Evolutionary conservation across 2,113 vertebrate species (phyloP).

Genomic region (Lethenteron reissneri): DNA sequence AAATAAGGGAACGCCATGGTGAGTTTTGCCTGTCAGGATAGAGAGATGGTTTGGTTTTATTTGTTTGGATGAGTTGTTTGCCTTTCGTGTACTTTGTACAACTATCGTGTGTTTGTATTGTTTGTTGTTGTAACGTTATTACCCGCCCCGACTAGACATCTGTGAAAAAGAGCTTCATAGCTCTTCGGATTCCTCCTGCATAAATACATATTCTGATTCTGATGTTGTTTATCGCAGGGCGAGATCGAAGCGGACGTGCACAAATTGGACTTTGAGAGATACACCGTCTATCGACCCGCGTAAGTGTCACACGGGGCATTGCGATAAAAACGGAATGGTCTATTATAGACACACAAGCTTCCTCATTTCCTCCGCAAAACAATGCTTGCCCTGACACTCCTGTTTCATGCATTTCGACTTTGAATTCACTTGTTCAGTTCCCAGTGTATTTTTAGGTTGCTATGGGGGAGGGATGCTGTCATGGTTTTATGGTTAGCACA

Average conservation of each 20-base stretch:
- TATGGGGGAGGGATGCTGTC: not conserved
- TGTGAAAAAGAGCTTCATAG: not conserved
- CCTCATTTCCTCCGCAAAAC: too few relatives aligned
- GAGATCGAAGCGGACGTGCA: constrained; percentile 39
- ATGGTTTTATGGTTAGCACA: too few relatives aligned
- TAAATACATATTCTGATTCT: not conserved
- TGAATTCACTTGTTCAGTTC: not conserved
- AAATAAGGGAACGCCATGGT: too few relatives aligned
- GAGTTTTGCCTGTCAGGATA: too few relatives aligned
- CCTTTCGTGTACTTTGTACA: not conserved
- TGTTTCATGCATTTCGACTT: too few relatives aligned
- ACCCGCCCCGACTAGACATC: not conserved
- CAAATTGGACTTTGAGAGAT: constrained; percentile 35
- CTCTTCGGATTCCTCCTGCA: constrained; percentile 1
- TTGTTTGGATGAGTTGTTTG: not conserved
- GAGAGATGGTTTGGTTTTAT: not conserved
- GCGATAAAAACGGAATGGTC: too few relatives aligned
- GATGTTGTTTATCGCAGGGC: constrained; percentile 28
- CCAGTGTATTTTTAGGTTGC: not conserved
- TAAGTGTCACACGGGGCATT: constrained; percentile 23
- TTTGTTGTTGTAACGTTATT: too few relatives aligned
- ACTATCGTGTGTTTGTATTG: too few relatives aligned
- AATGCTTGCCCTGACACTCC: too few relatives aligned
- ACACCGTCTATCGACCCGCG: constrained; percentile 50
- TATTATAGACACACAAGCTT: too few relatives aligned